These are phyloP conservation scores for Chrysolina americana DNA, from an alignment of 2,888 invertebrate genomes.

Conservation along the genomic window DNA sequence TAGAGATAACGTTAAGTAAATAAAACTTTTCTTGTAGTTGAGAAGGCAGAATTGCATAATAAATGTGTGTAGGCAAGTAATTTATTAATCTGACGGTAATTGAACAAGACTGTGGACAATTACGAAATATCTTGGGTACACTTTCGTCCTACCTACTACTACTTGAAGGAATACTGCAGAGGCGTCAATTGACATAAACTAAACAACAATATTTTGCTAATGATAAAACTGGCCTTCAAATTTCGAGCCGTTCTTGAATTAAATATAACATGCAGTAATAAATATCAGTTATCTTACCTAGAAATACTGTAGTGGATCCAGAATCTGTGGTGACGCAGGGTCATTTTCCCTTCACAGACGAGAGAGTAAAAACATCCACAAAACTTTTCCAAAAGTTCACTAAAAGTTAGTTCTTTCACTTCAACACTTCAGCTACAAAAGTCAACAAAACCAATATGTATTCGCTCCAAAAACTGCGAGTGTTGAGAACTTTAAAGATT, in stretches of 20 bases:
- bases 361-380: conserved; percentile 42
- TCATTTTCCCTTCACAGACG: conserved; percentile 46
- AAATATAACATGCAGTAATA: neutral
- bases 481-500: conserved; percentile 20
- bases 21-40: conserved; percentile 2
- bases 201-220: neutral
- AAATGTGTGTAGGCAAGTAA: conserved; percentile 45
- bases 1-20: conserved; percentile 19
- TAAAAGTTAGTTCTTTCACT: conserved; percentile 33
- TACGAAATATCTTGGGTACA: conserved; percentile 16
- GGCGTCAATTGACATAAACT: conserved; percentile 19
- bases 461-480: conserved; percentile 22
- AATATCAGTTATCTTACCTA: conserved; percentile 33
- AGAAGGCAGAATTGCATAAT: conserved; percentile 45
- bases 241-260: neutral
- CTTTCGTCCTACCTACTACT: conserved; percentile 13
- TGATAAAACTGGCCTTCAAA: conserved; percentile 19
- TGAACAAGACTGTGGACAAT: conserved; percentile 5
- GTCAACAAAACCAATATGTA: neutral
- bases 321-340: conserved; percentile 47
- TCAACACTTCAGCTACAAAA: conserved; percentile 21
- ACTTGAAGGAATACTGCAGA: conserved; percentile 12
- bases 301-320: conserved; percentile 39
- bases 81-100: conserved; percentile 38
- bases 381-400: conserved; percentile 48